A percentile compares a stretch with the other conserved stretches of the same genome.
phyloP scores from a whole-genome alignment of 37 sponge, comb jelly and placozoan genomes.

The Oscarella lobularis region DNA sequence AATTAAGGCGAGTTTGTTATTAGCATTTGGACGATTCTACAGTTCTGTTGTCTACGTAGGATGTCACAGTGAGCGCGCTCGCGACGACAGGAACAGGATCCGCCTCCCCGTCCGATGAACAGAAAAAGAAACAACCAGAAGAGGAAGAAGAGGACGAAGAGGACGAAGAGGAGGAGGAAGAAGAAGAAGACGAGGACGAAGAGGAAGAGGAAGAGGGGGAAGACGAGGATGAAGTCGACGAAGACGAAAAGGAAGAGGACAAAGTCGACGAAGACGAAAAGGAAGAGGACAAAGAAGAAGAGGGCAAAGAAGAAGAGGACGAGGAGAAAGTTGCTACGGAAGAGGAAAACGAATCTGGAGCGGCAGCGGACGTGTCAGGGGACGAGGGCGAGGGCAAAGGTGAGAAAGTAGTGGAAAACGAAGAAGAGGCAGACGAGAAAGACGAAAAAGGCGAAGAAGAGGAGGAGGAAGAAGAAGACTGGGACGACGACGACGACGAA shows the following conservation, averaged over 20 bases:
- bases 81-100: too few species aligned
- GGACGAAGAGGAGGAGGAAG: slow-evolving; percentile 1
- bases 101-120: too few species aligned
- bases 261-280: background rate
- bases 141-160: background rate
- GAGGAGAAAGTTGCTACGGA: slow-evolving; percentile 29
- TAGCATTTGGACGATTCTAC: background rate
- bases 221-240: background rate
- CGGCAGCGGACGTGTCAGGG: slow-evolving; percentile 19
- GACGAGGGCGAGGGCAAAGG: slow-evolving; percentile 23
- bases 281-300: slow-evolving; percentile 1
- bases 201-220: background rate
- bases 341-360: slow-evolving; percentile 17
- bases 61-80: background rate
- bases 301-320: slow-evolving; percentile 15
- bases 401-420: slow-evolving; percentile 4
- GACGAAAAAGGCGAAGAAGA: slow-evolving; percentile 25
- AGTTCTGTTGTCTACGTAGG: background rate
- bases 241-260: background rate
- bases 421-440: slow-evolving; percentile 14
- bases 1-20: background rate
- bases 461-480: slow-evolving; percentile 13
- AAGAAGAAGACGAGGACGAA: background rate
- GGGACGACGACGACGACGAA: background rate
- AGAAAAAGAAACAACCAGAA: background rate